Percentiles rank a stretch among this genome's conserved stretches.
Evolutionary conservation across 2,888 invertebrate genomes (phyloP).

Genomic region (Acronicta psi): DNA sequence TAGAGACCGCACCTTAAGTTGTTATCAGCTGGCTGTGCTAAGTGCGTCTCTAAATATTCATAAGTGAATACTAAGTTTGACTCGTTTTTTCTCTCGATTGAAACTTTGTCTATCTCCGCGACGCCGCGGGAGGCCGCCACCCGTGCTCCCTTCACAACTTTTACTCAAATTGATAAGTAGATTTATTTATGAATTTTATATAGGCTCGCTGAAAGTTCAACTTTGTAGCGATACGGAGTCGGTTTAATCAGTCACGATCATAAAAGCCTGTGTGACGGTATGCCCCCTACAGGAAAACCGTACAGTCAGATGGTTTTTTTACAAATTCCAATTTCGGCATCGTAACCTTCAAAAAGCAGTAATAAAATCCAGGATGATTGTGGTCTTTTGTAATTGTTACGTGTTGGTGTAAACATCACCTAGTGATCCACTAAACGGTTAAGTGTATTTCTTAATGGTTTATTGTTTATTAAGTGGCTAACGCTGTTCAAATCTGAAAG

Average conservation of each 20-base stretch:
- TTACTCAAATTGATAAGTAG: conserved; percentile 29
- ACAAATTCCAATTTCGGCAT: too few species aligned
- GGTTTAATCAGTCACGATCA: conserved; percentile 4
- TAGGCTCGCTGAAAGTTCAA: conserved; percentile 10
- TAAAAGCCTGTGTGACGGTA: neutral
- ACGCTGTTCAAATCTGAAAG: too few species aligned
- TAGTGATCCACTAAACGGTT: too few species aligned
- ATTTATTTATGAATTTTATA: conserved; percentile 30
- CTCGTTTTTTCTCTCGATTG: conserved; percentile 37
- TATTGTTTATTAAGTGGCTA: too few species aligned
- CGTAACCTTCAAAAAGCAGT: too few species aligned
- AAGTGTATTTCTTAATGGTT: too few species aligned
- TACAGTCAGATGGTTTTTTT: too few species aligned
- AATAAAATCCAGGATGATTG: too few species aligned
- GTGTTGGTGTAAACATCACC: too few species aligned
- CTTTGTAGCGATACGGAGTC: conserved; percentile 10
- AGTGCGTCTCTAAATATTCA: conserved; percentile 35
- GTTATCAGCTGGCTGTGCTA: conserved; percentile 5
- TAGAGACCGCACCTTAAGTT: neutral
- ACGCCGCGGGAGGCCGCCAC: conserved; percentile 7
- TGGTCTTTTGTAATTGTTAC: too few species aligned
- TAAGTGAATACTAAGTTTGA: conserved; percentile 30
- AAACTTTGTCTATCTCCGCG: conserved; percentile 20
- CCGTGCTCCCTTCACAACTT: conserved; percentile 10
- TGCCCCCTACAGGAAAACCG: too few species aligned